Conservation (phyloP, 2,113 vertebrate genomes). For the Pelusios castaneus region DNA sequence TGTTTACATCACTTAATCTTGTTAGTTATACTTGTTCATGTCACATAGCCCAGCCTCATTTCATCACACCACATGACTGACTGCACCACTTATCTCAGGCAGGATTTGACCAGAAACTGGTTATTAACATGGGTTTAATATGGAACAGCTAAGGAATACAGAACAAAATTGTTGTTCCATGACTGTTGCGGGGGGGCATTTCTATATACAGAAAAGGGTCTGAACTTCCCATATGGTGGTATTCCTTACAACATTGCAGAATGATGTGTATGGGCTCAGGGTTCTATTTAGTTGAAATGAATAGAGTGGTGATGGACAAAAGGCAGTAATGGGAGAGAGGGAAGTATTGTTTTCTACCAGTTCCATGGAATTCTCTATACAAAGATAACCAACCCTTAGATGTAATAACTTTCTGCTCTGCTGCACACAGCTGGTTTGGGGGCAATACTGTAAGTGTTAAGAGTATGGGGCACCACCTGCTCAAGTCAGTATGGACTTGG, state of each 20-base stretch:
- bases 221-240: rapidly evolving
- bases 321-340: background rate
- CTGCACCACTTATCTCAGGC: background rate
- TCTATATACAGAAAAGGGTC: rapidly evolving
- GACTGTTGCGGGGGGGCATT: background rate
- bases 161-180: no score
- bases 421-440: rapidly evolving
- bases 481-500: background rate
- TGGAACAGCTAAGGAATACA: background rate
- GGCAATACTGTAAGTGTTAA: background rate
- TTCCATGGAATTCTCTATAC: background rate
- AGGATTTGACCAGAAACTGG: background rate
- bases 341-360: background rate
- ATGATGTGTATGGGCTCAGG: no score
- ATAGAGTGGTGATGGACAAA: background rate
- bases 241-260: background rate
- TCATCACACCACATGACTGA: rapidly evolving
- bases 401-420: background rate
- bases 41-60: rapidly evolving
- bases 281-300: background rate
- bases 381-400: background rate
- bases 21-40: background rate
- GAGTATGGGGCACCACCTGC: background rate
- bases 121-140: background rate
- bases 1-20: background rate